A percentile compares a stretch with the other conserved stretches of the same genome.
phyloP scores from a whole-genome alignment of 1,140 invertebrate species.

The Grapholita molesta region DNA sequence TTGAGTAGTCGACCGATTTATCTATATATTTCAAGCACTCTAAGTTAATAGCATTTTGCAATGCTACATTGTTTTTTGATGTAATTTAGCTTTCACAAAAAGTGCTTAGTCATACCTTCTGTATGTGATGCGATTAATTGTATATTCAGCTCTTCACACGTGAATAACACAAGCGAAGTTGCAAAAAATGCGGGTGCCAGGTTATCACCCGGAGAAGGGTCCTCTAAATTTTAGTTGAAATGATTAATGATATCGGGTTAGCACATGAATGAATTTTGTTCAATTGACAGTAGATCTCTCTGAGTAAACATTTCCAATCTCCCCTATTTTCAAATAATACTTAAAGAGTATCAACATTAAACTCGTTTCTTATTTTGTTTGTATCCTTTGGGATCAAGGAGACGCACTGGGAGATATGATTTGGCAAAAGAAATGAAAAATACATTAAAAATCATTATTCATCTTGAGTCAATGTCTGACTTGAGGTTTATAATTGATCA shows the following conservation, averaged over 20 bases:
- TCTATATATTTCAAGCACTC: no score
- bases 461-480: constrained; percentile 21
- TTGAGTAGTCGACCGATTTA: no score
- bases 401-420: constrained; percentile 19
- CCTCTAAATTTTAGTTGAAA: constrained; percentile 54
- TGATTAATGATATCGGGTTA: constrained; percentile 66
- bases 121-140: background rate
- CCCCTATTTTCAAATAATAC: constrained; percentile 46
- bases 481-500: constrained; percentile 10
- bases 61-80: background rate
- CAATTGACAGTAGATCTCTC: constrained; percentile 57
- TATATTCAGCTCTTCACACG: background rate
- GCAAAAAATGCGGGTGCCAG: constrained; percentile 21
- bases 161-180: constrained; percentile 1
- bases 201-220: constrained; percentile 31
- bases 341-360: constrained; percentile 44
- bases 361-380: constrained; percentile 40
- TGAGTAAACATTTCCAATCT: constrained; percentile 57
- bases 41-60: no score
- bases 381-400: constrained; percentile 42
- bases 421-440: constrained; percentile 34
- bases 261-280: constrained; percentile 54
- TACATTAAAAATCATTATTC: constrained; percentile 31
- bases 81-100: background rate
- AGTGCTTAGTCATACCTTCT: background rate